A percentile compares a stretch with the other conserved stretches of the same genome.
Conservation (phyloP, 2,797 vertebrate species). For the Siniperca undulata region DNA sequence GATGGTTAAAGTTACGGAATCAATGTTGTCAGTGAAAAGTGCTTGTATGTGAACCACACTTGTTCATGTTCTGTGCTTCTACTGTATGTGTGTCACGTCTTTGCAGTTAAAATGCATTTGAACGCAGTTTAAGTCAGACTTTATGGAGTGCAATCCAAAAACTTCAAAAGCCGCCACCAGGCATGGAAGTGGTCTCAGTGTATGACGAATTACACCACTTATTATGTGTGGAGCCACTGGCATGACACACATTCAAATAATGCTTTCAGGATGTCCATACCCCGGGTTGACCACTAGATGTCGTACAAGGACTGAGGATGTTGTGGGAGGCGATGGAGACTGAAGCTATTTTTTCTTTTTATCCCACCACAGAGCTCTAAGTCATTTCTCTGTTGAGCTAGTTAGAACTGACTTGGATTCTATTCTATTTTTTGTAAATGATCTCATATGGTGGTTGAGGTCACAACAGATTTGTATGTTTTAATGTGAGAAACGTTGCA, state of each 20-base stretch:
- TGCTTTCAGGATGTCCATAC: neutral
- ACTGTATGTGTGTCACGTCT: neutral
- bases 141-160: conserved; percentile 33
- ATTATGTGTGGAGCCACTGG: conserved; percentile 24
- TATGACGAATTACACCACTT: conserved; percentile 31
- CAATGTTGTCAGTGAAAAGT: neutral
- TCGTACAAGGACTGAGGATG: conserved; percentile 40
- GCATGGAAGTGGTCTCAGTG: conserved; percentile 22
- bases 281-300: conserved; percentile 70
- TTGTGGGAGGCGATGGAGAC: neutral
- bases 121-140: conserved; percentile 15
- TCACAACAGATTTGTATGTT: conserved; percentile 12
- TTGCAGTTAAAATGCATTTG: conserved; percentile 24
- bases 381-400: neutral
- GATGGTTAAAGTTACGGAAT: neutral
- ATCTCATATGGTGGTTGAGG: neutral
- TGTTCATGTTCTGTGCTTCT: neutral
- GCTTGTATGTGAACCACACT: neutral
- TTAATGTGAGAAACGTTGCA: neutral
- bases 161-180: conserved; percentile 28
- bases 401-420: neutral
- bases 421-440: neutral
- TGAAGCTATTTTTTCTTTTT: neutral
- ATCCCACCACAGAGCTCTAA: neutral
- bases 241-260: conserved; percentile 33